Conservation (phyloP, 2,888 invertebrate genomes). For the Amphipoea lucens region DNA sequence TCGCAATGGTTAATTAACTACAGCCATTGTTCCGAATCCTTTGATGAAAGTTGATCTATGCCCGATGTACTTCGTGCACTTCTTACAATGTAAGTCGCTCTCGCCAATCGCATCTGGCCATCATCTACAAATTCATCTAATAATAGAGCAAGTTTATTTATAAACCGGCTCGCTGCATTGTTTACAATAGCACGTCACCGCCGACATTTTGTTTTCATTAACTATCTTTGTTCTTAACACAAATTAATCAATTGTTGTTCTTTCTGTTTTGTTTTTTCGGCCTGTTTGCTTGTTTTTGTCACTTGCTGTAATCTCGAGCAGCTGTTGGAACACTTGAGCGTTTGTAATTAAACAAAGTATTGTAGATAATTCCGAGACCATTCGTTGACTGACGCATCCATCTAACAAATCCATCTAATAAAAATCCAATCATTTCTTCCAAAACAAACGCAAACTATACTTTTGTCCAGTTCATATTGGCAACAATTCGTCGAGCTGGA, state of each 20-base stretch:
- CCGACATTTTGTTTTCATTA: conserved; percentile 62
- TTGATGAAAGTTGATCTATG: conserved; percentile 36
- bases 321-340: conserved; percentile 5
- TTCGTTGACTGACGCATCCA: not conserved
- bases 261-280: conserved; percentile 34
- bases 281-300: conserved; percentile 39
- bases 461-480: not conserved
- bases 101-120: conserved; percentile 39
- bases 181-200: conserved; percentile 59
- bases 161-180: conserved; percentile 56
- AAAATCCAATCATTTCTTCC: not conserved
- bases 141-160: conserved; percentile 53
- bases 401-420: not conserved
- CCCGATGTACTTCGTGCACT: not conserved
- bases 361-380: not conserved
- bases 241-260: conserved; percentile 49
- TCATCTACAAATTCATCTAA: conserved; percentile 50
- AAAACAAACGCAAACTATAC: not conserved
- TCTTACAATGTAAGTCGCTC: conserved; percentile 23
- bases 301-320: conserved; percentile 28
- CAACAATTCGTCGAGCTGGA: not conserved
- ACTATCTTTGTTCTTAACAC: conserved; percentile 60
- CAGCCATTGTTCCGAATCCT: conserved; percentile 34
- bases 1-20: conserved; percentile 4
- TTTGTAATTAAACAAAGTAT: conserved; percentile 14